phyloP scores from a whole-genome alignment of 23 tunicate species.

The Halocynthia roretzi region DNA sequence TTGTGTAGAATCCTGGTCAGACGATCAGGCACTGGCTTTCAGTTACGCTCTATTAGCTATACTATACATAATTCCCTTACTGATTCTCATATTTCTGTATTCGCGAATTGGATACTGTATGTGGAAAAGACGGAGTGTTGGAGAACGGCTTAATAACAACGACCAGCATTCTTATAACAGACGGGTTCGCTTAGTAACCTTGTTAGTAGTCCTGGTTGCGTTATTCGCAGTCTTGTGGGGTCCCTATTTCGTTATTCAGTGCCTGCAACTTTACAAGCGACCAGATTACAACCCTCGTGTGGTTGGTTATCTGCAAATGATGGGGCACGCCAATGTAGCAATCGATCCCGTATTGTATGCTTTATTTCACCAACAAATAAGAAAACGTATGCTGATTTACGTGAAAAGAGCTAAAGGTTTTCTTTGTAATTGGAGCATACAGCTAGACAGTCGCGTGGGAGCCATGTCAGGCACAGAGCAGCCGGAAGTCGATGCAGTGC shows the following conservation, averaged over 20 bases:
- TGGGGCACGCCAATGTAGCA: conserved; percentile 52
- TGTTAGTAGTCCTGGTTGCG: conserved; percentile 32
- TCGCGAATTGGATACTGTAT: conserved; percentile 37
- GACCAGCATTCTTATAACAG: conserved; percentile 16
- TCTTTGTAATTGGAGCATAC: not conserved
- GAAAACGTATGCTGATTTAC: conserved; percentile 22
- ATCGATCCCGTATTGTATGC: conserved; percentile 60
- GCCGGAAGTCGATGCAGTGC: no score
- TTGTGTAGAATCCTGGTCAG: conserved; percentile 35
- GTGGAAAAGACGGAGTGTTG: conserved; percentile 27
- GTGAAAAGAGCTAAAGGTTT: not conserved
- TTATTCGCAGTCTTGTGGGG: conserved; percentile 60
- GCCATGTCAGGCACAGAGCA: not conserved
- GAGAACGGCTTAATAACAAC: not conserved
- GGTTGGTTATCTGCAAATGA: conserved; percentile 32
- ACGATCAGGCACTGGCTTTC: conserved; percentile 23
- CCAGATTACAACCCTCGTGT: conserved; percentile 11
- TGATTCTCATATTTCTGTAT: conserved; percentile 21
- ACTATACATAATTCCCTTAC: conserved; percentile 29
- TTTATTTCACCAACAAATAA: conserved; percentile 37
- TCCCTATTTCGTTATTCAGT: conserved; percentile 50
- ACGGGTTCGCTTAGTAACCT: conserved; percentile 14
- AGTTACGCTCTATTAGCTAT: conserved; percentile 31
- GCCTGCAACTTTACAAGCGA: conserved; percentile 9
- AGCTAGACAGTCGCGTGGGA: not conserved